Evolutionary conservation across 2,113 vertebrate genomes (phyloP).

Genomic region (Poeciliopsis occidentalis): DNA sequence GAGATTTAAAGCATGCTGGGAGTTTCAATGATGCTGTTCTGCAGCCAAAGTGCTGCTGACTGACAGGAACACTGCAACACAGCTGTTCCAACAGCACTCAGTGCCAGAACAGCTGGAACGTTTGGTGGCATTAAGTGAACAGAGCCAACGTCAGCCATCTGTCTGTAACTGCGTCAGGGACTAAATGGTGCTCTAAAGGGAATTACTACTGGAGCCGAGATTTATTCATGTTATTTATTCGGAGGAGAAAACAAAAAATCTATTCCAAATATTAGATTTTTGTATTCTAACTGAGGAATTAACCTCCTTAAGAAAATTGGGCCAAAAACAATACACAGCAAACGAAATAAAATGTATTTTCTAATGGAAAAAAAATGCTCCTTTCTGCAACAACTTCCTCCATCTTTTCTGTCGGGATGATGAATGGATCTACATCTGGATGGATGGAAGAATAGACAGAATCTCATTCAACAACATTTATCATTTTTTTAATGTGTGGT

Average conservation of each 20-base stretch:
- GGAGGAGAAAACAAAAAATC: not conserved
- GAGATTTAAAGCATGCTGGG: conserved; percentile 49
- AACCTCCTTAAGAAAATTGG: too few species aligned
- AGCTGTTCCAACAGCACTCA: conserved; percentile 75
- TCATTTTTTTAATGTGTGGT: not conserved
- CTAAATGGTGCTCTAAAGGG: conserved; percentile 11
- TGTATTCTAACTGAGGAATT: too few species aligned
- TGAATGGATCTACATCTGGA: not conserved
- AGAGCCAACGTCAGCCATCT: conserved; percentile 83
- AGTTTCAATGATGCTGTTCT: conserved; percentile 65
- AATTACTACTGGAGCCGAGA: not conserved
- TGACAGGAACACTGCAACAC: conserved; percentile 62
- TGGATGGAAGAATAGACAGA: not conserved
- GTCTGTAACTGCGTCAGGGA: conserved; percentile 78
- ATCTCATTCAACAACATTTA: not conserved
- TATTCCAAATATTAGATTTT: not conserved
- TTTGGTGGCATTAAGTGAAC: conserved; percentile 80
- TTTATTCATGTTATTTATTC: not conserved
- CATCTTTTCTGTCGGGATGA: not conserved
- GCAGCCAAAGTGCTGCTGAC: conserved; percentile 20
- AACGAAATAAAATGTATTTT: too few species aligned
- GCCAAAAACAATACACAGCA: too few species aligned
- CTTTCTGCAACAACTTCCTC: not conserved
- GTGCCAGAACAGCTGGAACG: conserved; percentile 84
- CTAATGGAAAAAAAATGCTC: not conserved